These are phyloP conservation scores for Ophraella communa DNA, from an alignment of 2,888 invertebrate genomes.

Conservation along the genomic window DNA sequence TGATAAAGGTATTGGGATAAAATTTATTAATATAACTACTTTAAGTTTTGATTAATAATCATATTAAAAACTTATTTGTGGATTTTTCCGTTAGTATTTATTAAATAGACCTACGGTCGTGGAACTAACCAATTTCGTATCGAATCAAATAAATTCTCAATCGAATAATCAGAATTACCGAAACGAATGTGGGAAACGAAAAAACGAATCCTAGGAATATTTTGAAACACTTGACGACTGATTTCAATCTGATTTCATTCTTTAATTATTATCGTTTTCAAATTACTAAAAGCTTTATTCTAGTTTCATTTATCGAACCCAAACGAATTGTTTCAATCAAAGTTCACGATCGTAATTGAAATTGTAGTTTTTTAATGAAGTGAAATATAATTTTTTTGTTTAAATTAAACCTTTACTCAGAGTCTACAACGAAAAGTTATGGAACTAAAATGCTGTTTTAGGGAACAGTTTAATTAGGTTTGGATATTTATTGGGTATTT, in stretches of 20 bases:
- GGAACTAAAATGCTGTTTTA: too few species aligned
- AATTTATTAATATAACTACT: too few species aligned
- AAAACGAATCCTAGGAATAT: conserved; percentile 13
- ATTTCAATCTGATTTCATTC: conserved; percentile 4
- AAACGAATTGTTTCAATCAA: neutral
- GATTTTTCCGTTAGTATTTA: neutral
- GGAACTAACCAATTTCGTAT: neutral
- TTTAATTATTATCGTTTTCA: neutral
- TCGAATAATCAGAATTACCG: conserved; percentile 16
- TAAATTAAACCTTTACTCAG: too few species aligned
- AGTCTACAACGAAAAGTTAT: too few species aligned
- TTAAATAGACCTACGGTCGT: neutral
- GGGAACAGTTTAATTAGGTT: too few species aligned
- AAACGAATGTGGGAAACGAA: conserved; percentile 21
- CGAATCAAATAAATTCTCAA: neutral
- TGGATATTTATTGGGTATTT: too few species aligned
- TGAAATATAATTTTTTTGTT: conserved; percentile 13
- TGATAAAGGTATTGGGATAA: too few species aligned
- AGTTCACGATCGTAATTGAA: neutral
- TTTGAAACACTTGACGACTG: too few species aligned
- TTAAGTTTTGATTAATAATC: too few species aligned
- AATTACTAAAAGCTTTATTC: too few species aligned
- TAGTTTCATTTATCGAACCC: neutral
- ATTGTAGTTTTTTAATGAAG: too few species aligned
- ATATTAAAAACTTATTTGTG: too few species aligned